Evolutionary conservation across 2,797 vertebrate genomes (phyloP), one percentile per base, ranked within the genome.

Genomic region (Platalea minor): DNA sequence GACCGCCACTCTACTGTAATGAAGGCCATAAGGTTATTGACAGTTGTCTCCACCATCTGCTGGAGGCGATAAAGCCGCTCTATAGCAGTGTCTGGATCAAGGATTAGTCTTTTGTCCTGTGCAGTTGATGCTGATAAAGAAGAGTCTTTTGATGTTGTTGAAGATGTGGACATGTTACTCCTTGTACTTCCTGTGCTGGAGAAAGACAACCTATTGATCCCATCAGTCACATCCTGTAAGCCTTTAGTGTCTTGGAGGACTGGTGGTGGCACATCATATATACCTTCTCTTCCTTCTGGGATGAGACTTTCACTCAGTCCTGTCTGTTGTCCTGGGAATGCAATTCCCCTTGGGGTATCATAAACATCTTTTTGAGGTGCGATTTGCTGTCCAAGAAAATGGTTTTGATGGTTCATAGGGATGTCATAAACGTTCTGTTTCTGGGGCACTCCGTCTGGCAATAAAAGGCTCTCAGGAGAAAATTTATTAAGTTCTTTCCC

Each of bases 141-240:
- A 41, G 98, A 98, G 54, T 98, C 98, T 96, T 98, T 98, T 4
- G 98, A 98, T 9, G 99, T 98, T 3, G 99, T 99, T 67, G 99
- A 99, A 16, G 99, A 99, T 1, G 99, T 99, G 88, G 99, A 99
- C 99, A 99, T 99, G 97, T 99, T 99, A 96, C 99, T 99, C 91
- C 99, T 98, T 0, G 99, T 99, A 97, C 99, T 99, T 95, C 99
- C 99, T 0, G 99, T 99, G 93, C 99, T 99, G 91, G 99, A 99
- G 97, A 99, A 99, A 2, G 99, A 99, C 75, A 99, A 96, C 8
- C 99, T 98, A 94, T 99, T 99, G 75, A 99, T 99, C 4, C 99
- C 98, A 25, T 99, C 99, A 0, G 98, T 98, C 94, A 98, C 94
- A 6, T 99, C 99, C 7, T 97, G 98, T 8, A 98, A 61, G 3